A percentile compares a stretch with the other conserved stretches of the same genome.
phyloP scores from a whole-genome alignment of 2,113 vertebrate genomes.

The Amazona vittata region DNA sequence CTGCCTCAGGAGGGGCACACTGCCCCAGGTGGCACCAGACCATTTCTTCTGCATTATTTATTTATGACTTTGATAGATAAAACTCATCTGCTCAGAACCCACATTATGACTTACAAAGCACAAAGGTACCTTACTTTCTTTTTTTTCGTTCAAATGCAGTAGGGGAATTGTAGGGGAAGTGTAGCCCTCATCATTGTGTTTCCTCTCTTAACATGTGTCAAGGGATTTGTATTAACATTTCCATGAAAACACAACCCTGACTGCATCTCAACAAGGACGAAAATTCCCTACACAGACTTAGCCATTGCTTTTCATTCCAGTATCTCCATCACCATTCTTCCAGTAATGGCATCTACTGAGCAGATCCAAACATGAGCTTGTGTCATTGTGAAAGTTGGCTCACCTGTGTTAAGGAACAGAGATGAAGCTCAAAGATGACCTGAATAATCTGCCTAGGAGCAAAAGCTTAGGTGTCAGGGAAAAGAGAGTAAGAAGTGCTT shows the following conservation, averaged over 20 bases:
- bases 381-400: background rate
- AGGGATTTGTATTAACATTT: background rate
- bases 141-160: background rate
- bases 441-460: background rate
- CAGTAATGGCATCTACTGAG: background rate
- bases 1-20: no score
- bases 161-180: background rate
- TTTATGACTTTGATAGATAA: background rate
- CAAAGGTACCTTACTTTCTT: background rate
- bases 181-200: accelerated
- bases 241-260: background rate
- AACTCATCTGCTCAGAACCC: background rate
- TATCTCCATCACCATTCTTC: background rate
- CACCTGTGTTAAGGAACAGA: background rate
- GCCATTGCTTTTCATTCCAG: background rate
- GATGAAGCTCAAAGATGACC: background rate
- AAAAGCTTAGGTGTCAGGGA: background rate
- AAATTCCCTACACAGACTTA: background rate
- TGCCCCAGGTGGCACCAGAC: background rate
- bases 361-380: background rate
- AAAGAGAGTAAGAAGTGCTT: background rate
- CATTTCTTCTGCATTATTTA: background rate
- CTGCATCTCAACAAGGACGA: background rate
- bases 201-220: background rate
- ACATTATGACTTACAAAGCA: background rate